phyloP scores from a whole-genome alignment of 1,140 invertebrate species.

The Drosophila parvula region DNA sequence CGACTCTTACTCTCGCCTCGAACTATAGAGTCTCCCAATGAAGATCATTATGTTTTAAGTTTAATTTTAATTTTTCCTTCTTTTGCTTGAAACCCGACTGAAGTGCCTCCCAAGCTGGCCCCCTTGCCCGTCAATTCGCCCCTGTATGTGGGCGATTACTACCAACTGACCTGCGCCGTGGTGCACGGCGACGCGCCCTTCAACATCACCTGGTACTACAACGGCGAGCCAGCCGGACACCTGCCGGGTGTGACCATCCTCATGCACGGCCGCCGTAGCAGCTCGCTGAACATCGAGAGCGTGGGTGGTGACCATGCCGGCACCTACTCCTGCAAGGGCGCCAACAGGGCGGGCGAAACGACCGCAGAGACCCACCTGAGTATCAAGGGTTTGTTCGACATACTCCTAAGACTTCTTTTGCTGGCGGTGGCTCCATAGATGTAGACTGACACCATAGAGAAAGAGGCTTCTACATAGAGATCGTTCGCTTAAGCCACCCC shows the following conservation, averaged over 20 bases:
- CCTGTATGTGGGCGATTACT: constrained; percentile 91
- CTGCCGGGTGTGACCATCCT: constrained; percentile 80
- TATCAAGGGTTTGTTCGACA: constrained; percentile 85
- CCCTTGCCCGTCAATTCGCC: constrained; percentile 87
- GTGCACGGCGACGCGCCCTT: constrained; percentile 91
- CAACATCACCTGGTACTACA: constrained; percentile 91
- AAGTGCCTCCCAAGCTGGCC: constrained; percentile 91
- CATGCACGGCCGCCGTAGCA: constrained; percentile 85
- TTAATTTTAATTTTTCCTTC: constrained; percentile 34
- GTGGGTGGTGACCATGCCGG: constrained; percentile 88
- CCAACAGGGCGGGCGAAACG: constrained; percentile 90
- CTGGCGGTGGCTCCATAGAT: constrained; percentile 20
- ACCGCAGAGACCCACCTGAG: constrained; percentile 85
- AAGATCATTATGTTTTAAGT: constrained; percentile 22
- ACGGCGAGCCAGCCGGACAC: constrained; percentile 85
- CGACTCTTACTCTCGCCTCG: neutral
- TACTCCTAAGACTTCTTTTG: neutral
- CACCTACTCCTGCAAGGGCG: constrained; percentile 89
- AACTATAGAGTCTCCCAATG: neutral
- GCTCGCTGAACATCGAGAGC: constrained; percentile 90
- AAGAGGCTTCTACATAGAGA: constrained; percentile 3
- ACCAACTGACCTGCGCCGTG: constrained; percentile 90
- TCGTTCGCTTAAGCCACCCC: constrained; percentile 21
- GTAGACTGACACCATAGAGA: constrained; percentile 30
- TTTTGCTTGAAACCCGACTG: constrained; percentile 16